phyloP scores from a whole-genome alignment of 2,797 vertebrate species.

The Orientallactaga sibirica region DNA sequence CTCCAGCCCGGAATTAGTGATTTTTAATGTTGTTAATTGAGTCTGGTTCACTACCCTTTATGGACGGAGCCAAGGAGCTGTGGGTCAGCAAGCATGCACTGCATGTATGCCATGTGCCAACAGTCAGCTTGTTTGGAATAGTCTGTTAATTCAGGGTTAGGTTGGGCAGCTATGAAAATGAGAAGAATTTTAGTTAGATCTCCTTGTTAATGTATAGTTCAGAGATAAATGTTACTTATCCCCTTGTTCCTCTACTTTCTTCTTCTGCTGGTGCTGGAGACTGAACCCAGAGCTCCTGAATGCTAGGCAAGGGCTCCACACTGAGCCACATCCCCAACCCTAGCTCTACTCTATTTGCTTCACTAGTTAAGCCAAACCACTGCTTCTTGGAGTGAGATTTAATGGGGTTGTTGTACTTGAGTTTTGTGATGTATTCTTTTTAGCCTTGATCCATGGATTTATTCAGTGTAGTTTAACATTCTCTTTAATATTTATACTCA shows the following conservation, averaged over 20 bases:
- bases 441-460: neutral
- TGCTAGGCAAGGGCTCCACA: neutral
- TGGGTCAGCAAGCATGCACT: neutral
- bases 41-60: neutral
- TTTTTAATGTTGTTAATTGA: neutral
- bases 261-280: neutral
- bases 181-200: constrained; percentile 17
- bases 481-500: constrained; percentile 38
- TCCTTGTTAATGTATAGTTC: neutral
- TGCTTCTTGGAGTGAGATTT: constrained; percentile 46
- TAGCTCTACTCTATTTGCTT: neutral
- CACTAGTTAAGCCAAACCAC: neutral
- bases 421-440: constrained; percentile 38
- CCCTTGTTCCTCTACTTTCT: neutral
- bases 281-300: neutral
- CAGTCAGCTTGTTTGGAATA: neutral
- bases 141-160: constrained; percentile 16
- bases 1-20: no score
- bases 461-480: constrained; percentile 41
- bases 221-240: constrained; percentile 17
- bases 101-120: neutral
- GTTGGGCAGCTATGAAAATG: neutral
- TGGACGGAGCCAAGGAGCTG: constrained; percentile 29
- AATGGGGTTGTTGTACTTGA: constrained; percentile 38
- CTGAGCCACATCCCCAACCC: neutral